A percentile compares a stretch with the other conserved stretches of the same genome.
Conservation (phyloP, 2,113 vertebrate genomes). For the Oryzias melastigma region DNA sequence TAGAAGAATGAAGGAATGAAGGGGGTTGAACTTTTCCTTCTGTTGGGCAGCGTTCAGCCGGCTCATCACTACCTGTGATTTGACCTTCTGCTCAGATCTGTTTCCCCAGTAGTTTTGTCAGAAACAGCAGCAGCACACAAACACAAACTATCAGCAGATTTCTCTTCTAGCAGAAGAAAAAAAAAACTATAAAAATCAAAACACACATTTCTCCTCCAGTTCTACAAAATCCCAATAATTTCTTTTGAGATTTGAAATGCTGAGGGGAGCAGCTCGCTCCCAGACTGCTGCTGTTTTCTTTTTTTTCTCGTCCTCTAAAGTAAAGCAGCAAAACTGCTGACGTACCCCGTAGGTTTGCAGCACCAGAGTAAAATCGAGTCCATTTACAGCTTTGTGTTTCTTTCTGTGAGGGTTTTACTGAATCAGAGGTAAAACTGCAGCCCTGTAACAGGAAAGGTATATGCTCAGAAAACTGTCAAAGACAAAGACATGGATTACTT, state of each 20-base stretch:
- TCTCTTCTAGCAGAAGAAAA: constrained; percentile 22
- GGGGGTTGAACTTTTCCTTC: neutral
- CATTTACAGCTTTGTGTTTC: constrained; percentile 10
- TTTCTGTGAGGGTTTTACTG: constrained; percentile 29
- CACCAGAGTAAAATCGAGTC: constrained; percentile 28
- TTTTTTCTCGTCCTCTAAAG: constrained; percentile 4
- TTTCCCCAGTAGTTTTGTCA: constrained; percentile 5
- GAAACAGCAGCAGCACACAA: constrained; percentile 8
- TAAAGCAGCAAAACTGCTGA: constrained; percentile 36
- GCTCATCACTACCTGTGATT: constrained; percentile 2
- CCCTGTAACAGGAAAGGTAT: neutral
- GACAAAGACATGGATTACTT: no score
- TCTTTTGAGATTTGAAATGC: constrained; percentile 45
- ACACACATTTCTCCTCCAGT: constrained; percentile 49
- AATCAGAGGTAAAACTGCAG: constrained; percentile 7
- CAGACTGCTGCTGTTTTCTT: no score
- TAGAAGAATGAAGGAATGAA: neutral
- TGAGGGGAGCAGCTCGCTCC: constrained; percentile 40
- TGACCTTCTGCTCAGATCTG: constrained; percentile 10
- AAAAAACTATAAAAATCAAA: constrained; percentile 55
- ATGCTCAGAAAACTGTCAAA: no score
- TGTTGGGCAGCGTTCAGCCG: neutral
- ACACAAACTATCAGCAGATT: constrained; percentile 62
- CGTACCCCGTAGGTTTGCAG: constrained; percentile 23
- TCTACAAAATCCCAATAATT: constrained; percentile 47